phyloP scores from a whole-genome alignment of 2,888 invertebrate species.

The Salticus scenicus region DNA sequence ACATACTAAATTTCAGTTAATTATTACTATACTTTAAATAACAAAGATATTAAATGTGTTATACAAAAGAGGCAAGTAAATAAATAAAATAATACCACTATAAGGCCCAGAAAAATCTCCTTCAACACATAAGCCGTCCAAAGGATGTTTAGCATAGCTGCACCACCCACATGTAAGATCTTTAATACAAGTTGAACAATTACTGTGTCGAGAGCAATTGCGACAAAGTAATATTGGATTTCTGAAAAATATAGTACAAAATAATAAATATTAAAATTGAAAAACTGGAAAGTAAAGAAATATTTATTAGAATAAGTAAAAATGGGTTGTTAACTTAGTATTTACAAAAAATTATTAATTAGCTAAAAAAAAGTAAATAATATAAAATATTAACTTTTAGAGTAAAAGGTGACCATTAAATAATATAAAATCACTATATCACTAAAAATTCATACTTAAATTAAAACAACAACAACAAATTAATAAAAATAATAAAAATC shows the following conservation, averaged over 20 bases:
- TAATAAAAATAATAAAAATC: no score
- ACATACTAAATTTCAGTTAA: no score
- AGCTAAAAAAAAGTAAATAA: no score
- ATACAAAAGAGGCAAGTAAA: no score
- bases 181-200: slow-evolving; percentile 81
- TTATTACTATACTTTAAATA: no score
- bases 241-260: neutral
- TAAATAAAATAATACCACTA: slow-evolving; percentile 63
- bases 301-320: neutral
- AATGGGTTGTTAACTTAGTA: neutral
- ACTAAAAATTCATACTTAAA: no score
- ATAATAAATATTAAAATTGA: neutral
- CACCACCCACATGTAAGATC: slow-evolving; percentile 96
- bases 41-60: no score
- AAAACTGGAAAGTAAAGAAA: no score
- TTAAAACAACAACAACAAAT: no score
- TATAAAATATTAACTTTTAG: no score
- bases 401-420: no score
- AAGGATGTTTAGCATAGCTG: slow-evolving; percentile 90
- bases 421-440: no score
- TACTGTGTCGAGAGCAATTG: slow-evolving; percentile 74
- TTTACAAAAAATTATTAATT: neutral
- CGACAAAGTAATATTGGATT: slow-evolving; percentile 72
- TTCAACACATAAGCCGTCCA: slow-evolving; percentile 88
- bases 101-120: slow-evolving; percentile 89